Conservation (phyloP, 2,797 vertebrate species). For the Ciconia nigra region DNA sequence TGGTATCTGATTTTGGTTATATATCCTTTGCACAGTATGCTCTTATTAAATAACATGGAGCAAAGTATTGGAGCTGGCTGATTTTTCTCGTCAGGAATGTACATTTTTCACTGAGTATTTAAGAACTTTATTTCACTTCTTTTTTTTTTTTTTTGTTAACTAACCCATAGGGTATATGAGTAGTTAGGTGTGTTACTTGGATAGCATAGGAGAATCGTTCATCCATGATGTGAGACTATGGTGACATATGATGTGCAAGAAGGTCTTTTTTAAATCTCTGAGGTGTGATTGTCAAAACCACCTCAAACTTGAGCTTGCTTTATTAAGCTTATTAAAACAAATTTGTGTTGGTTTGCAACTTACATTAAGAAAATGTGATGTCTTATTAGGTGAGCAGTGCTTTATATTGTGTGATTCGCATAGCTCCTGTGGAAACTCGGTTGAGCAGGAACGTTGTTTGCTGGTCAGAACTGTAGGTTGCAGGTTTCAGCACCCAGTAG, state of each 20-base stretch:
- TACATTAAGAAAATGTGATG: conserved; percentile 38
- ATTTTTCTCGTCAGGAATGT: not conserved
- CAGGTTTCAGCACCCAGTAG: conserved; percentile 50
- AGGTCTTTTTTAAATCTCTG: conserved; percentile 47
- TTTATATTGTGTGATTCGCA: conserved; percentile 38
- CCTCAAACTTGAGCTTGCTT: conserved; percentile 54
- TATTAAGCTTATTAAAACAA: conserved; percentile 68
- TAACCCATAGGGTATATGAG: not conserved
- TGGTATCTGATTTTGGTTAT: not conserved
- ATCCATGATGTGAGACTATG: not conserved
- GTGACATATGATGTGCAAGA: conserved; percentile 43
- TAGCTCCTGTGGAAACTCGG: conserved; percentile 8
- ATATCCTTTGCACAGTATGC: not conserved
- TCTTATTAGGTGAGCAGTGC: conserved; percentile 56
- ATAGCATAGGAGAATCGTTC: not conserved
- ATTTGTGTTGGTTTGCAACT: conserved; percentile 24
- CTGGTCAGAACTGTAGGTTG: conserved; percentile 52
- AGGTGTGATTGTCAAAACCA: conserved; percentile 59
- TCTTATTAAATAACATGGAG: not conserved
- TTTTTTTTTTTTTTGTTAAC: not conserved
- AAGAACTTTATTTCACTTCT: conserved; percentile 22
- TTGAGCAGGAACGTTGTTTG: conserved; percentile 37
- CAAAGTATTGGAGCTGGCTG: not conserved
- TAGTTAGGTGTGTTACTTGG: conserved; percentile 6
- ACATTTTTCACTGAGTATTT: not conserved